phyloP scores from a whole-genome alignment of 2,797 vertebrate genomes.

The Siniperca undulata region DNA sequence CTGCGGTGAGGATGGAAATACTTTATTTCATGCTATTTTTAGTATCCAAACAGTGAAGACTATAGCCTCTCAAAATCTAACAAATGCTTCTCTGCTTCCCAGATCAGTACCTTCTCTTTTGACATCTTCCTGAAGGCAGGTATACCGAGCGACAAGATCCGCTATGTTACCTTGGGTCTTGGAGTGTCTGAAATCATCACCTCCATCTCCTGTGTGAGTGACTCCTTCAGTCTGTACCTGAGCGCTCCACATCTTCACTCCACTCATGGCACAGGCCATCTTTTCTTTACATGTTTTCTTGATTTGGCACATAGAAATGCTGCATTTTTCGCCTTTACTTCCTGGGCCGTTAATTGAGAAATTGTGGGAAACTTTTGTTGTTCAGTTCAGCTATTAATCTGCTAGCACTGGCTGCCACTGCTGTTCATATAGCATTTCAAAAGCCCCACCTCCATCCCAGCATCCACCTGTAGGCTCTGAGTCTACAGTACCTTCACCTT shows the following conservation, averaged over 20 bases:
- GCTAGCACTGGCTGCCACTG: not conserved
- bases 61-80: not conserved
- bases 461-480: not conserved
- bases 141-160: constrained; percentile 81
- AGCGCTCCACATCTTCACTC: not conserved
- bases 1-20: constrained; percentile 63
- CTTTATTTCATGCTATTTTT: not conserved
- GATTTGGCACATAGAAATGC: not conserved
- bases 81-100: constrained; percentile 19
- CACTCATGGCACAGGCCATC: not conserved
- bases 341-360: not conserved
- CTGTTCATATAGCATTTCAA: not conserved
- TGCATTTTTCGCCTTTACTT: not conserved
- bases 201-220: constrained; percentile 86
- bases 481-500: not conserved
- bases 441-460: not conserved
- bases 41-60: no score
- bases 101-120: constrained; percentile 89
- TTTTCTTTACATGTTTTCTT: no score
- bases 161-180: constrained; percentile 87
- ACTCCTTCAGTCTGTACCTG: not conserved
- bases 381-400: not conserved
- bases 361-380: not conserved
- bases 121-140: constrained; percentile 85
- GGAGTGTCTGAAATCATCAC: constrained; percentile 84